A percentile compares a stretch with the other conserved stretches of the same genome.
Evolutionary conservation across 2,888 invertebrate species (phyloP).

Genomic region (Trisateles emortualis): DNA sequence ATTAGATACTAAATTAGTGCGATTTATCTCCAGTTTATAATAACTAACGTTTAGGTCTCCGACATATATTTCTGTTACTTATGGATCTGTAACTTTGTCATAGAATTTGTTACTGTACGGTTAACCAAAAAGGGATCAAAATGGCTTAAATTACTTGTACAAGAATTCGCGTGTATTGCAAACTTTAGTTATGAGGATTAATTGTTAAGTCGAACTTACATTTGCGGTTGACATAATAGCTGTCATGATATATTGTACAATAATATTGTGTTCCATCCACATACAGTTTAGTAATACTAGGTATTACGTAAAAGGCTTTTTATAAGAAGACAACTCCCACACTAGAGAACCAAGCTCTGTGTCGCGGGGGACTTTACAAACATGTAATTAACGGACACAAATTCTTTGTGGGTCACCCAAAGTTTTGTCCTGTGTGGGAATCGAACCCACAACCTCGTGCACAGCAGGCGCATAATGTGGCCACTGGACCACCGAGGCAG

Average conservation of each 20-base stretch:
- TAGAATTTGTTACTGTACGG: background rate
- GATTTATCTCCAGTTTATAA: no score
- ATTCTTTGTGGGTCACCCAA: no score
- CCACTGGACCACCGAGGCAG: no score
- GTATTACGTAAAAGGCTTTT: no score
- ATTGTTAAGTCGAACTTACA: constrained; percentile 9
- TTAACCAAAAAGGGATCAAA: background rate
- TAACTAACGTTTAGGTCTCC: background rate
- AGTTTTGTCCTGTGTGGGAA: no score
- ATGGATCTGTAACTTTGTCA: background rate
- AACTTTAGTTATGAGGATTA: constrained; percentile 9
- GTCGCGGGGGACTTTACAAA: no score
- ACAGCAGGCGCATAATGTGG: no score
- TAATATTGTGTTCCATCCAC: constrained; percentile 1
- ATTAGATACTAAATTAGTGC: no score
- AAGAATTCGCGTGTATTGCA: constrained; percentile 4
- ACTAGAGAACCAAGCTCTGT: no score
- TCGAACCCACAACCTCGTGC: no score
- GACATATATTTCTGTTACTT: background rate
- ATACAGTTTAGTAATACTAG: background rate
- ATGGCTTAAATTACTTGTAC: background rate
- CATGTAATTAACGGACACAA: no score
- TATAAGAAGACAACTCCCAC: no score
- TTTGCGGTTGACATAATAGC: constrained; percentile 13
- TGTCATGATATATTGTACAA: constrained; percentile 10